Percentiles rank a stretch among this genome's conserved stretches.
Evolutionary conservation across 1,140 invertebrate genomes (phyloP).

Genomic region (Battus philenor): DNA sequence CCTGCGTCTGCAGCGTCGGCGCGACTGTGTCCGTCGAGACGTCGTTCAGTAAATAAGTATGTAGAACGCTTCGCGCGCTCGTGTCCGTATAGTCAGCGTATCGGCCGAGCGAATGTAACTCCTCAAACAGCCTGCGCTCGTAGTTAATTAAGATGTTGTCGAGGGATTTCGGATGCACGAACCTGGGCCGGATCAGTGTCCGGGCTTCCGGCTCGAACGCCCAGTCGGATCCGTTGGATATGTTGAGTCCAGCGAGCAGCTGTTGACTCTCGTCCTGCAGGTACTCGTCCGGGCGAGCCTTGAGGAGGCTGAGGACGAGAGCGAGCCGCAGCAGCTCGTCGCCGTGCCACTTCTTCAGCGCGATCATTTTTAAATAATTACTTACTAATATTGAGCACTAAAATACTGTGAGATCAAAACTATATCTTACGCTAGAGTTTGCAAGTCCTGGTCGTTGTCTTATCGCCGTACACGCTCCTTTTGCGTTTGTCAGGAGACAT

Average conservation of each 20-base stretch:
- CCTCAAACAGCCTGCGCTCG: conserved; percentile 84
- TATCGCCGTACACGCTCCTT: conserved; percentile 35
- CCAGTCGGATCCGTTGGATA: conserved; percentile 82
- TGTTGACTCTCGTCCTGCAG: conserved; percentile 75
- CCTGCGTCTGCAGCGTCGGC: conserved; percentile 38
- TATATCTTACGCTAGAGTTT: conserved; percentile 28
- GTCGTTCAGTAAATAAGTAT: conserved; percentile 69
- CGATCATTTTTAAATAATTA: conserved; percentile 77
- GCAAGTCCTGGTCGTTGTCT: conserved; percentile 37
- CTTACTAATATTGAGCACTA: conserved; percentile 59
- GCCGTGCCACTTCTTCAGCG: conserved; percentile 84
- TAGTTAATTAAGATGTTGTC: conserved; percentile 84
- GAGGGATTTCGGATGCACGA: conserved; percentile 83
- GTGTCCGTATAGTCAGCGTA: conserved; percentile 40
- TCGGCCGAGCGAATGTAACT: conserved; percentile 82
- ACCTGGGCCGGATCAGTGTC: conserved; percentile 77
- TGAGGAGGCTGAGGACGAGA: conserved; percentile 84
- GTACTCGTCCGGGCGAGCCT: conserved; percentile 83
- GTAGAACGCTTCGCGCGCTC: conserved; percentile 59
- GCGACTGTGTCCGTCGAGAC: conserved; percentile 60
- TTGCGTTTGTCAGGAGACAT: conserved; percentile 68
- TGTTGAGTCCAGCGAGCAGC: conserved; percentile 73
- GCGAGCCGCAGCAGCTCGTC: conserved; percentile 88
- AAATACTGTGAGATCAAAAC: conserved; percentile 62
- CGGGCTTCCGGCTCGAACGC: conserved; percentile 75